These are phyloP conservation scores for Darevskia mixta DNA, from an alignment of 2,797 vertebrate genomes.

Conservation along the genomic window DNA sequence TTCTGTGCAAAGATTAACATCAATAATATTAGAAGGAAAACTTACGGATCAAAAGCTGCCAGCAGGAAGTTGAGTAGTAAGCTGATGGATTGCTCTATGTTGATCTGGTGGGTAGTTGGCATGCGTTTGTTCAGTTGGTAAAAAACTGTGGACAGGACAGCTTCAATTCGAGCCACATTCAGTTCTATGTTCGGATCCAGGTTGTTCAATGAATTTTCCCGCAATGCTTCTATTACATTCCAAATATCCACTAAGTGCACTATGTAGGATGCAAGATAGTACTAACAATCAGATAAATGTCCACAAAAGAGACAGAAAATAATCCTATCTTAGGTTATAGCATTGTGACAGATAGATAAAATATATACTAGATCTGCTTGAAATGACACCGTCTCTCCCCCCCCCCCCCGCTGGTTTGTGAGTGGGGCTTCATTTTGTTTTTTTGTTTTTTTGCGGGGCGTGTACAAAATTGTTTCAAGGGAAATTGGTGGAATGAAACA, in stretches of 20 bases:
- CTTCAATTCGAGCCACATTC: slow-evolving; percentile 91
- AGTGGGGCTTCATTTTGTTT: too few species aligned
- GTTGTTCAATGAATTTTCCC: slow-evolving; percentile 93
- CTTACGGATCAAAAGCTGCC: slow-evolving; percentile 96
- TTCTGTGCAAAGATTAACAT: not conserved
- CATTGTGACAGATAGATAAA: not conserved
- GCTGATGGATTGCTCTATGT: slow-evolving; percentile 93
- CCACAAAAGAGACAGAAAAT: slow-evolving; percentile 6
- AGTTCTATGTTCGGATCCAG: slow-evolving; percentile 91
- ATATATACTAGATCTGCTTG: too few species aligned
- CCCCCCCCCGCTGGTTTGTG: too few species aligned
- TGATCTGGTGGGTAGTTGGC: slow-evolving; percentile 98
- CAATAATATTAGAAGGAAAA: slow-evolving; percentile 51
- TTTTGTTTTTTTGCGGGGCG: too few species aligned
- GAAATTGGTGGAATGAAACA: too few species aligned
- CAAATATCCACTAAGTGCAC: slow-evolving; percentile 99
- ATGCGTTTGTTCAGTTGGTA: slow-evolving; percentile 98
- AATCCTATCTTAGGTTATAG: not conserved
- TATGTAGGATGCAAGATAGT: slow-evolving; percentile 69
- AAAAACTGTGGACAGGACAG: slow-evolving; percentile 93
- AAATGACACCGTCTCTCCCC: too few species aligned
- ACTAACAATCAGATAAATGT: not conserved
- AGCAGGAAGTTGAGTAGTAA: slow-evolving; percentile 97
- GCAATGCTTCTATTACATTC: slow-evolving; percentile 96
- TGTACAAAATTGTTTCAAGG: too few species aligned